Conservation (phyloP, 2,888 invertebrate genomes). For the Crioceris asparagi region DNA sequence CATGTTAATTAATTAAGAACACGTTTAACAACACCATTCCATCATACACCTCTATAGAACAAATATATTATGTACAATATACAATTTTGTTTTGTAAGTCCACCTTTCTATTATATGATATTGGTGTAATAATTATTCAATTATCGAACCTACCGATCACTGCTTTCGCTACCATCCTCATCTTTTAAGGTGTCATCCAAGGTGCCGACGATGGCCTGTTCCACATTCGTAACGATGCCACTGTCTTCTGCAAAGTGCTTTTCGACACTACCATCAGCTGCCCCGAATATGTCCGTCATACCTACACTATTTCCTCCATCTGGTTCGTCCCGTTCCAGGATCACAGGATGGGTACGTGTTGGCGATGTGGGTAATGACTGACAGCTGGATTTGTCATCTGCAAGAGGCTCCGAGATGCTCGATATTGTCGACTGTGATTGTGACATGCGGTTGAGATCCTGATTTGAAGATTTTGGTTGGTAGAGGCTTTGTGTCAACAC, state of each 20-base stretch:
- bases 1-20: too few relatives aligned
- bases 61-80: too few relatives aligned
- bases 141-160: constrained; percentile 25
- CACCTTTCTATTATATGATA: too few relatives aligned
- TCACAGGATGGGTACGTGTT: constrained; percentile 8
- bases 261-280: too few relatives aligned
- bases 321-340: constrained; percentile 12
- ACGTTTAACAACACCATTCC: too few relatives aligned
- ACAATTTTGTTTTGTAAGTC: too few relatives aligned
- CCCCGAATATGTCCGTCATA: constrained; percentile 3
- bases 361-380: constrained; percentile 16
- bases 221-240: constrained; percentile 21
- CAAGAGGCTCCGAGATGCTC: constrained; percentile 1
- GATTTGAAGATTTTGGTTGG: constrained; percentile 11
- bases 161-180: constrained; percentile 15
- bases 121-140: too few relatives aligned
- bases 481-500: constrained; percentile 14
- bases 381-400: constrained; percentile 6
- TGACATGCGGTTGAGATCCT: constrained; percentile 21
- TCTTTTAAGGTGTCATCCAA: constrained; percentile 9
- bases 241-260: constrained; percentile 22
- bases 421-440: constrained; percentile 28
- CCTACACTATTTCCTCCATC: background rate
- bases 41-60: too few relatives aligned
- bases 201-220: constrained; percentile 15